phyloP scores from a whole-genome alignment of 2,888 invertebrate genomes.

The Hecatera dysodea region DNA sequence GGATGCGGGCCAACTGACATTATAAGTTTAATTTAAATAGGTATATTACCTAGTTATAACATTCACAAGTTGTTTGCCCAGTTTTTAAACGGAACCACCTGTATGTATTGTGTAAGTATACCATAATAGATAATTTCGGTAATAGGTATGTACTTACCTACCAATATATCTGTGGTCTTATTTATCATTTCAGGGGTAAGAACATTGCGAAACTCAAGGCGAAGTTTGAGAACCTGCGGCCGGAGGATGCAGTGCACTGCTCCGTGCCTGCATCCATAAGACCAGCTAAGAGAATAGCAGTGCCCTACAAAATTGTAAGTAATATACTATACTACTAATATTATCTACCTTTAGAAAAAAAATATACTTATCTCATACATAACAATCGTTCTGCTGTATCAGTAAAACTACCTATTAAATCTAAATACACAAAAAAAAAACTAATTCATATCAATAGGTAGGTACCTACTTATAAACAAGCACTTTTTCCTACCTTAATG shows the following conservation, averaged over 20 bases:
- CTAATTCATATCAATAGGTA: neutral
- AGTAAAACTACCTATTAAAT: neutral
- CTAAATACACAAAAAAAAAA: neutral
- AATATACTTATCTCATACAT: neutral
- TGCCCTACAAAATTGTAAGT: conserved; percentile 9
- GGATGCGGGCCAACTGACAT: neutral
- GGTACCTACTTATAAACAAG: neutral
- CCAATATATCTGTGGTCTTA: neutral
- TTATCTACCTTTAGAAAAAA: neutral
- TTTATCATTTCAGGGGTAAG: conserved; percentile 11
- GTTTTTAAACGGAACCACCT: neutral
- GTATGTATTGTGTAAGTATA: no score
- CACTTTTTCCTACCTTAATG: neutral
- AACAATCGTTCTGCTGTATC: neutral
- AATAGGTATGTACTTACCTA: neutral
- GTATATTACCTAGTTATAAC: neutral
- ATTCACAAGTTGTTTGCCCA: neutral
- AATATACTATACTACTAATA: neutral
- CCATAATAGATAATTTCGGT: neutral
- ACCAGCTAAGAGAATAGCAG: neutral
- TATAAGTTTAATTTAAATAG: neutral
- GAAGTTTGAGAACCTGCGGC: conserved; percentile 9
- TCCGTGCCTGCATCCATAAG: conserved; percentile 19
- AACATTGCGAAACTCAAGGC: conserved; percentile 29
- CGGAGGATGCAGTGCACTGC: conserved; percentile 6